Conservation (phyloP, 2,113 vertebrate genomes). For the Boleophthalmus pectinirostris region DNA sequence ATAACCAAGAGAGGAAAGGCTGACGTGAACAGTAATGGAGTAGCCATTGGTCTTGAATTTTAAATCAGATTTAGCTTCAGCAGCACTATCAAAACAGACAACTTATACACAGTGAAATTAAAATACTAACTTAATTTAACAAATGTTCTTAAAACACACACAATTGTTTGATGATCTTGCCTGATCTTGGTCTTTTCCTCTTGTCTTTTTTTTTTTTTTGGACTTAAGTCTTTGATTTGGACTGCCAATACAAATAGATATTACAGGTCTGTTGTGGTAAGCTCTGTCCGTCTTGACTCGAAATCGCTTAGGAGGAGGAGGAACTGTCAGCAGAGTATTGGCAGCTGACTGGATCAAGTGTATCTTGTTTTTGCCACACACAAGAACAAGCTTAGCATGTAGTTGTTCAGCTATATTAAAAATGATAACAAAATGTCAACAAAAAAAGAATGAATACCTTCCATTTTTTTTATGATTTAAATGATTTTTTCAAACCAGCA, state of each 20-base stretch:
- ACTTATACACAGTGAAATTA: not conserved
- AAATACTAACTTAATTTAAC: not conserved
- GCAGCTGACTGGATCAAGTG: not conserved
- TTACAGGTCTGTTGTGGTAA: not conserved
- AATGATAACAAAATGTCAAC: not conserved
- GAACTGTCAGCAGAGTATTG: not conserved
- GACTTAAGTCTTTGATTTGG: not conserved
- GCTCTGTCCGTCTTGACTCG: not conserved
- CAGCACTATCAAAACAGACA: not conserved
- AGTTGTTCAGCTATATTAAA: not conserved
- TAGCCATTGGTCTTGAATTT: not conserved
- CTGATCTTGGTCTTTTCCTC: not conserved
- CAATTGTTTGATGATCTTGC: not conserved
- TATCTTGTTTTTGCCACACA: not conserved
- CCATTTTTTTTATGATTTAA: too few species aligned
- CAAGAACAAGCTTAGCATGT: not conserved
- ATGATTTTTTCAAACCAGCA: too few species aligned
- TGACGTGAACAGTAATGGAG: not conserved
- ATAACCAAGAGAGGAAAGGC: conserved; percentile 19
- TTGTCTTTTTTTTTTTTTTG: not conserved
- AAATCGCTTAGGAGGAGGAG: not conserved
- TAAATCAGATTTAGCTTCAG: not conserved
- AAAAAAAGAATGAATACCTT: not conserved
- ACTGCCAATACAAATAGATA: not conserved
- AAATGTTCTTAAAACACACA: not conserved